Evolutionary conservation across 2,888 invertebrate species (phyloP), one percentile per base, ranked within the genome.

Genomic region (Acanthopleura granulata): DNA sequence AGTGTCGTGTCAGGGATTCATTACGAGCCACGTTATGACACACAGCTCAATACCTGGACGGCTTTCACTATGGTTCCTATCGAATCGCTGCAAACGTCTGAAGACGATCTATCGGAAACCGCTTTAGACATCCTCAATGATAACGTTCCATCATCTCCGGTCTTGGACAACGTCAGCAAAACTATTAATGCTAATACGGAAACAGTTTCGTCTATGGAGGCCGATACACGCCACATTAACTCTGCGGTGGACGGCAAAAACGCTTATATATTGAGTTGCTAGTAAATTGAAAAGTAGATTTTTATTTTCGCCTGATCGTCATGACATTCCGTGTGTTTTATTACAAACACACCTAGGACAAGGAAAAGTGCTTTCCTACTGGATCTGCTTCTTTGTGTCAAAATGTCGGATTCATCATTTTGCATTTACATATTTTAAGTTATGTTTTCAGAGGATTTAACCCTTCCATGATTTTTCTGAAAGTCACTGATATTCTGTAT

Each of bases 51-150:
- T 27, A 22, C 66, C 16, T 66, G 66, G 66, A 66, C 66, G 16
- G 66, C 66, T 66, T 66, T 27, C 29, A 66, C 66, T 6, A 66
- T 66, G 66, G 66, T 66, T 16, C 27, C 66, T 16, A 16, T 66
- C 15, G 66, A 66, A 16, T 66, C 66, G 1, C 29, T 66, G 16
- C 66, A 66, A 1, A 27, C 66, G 16, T 66, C 66, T 14, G 66
- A 66, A 66, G 66, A 66, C 29, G 66, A 66, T 22, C 29, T 66
- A 16, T 66, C 66, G 16, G 66, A 66, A 22, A 66, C 66, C 15
- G 22, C 66, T 66, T 27, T 27, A 66, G 66, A 66, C 29, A 66
- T 66, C 22, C 29, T 66, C 3, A 66, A 66, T 66, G 66, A 66
- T 66, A 66, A 66, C 25, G 16, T 66, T 57, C 57, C 57, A 3